Percentiles rank a stretch among this genome's conserved stretches.
Conservation (phyloP, 2,113 vertebrate genomes). For the Zosterops hypoxanthus region DNA sequence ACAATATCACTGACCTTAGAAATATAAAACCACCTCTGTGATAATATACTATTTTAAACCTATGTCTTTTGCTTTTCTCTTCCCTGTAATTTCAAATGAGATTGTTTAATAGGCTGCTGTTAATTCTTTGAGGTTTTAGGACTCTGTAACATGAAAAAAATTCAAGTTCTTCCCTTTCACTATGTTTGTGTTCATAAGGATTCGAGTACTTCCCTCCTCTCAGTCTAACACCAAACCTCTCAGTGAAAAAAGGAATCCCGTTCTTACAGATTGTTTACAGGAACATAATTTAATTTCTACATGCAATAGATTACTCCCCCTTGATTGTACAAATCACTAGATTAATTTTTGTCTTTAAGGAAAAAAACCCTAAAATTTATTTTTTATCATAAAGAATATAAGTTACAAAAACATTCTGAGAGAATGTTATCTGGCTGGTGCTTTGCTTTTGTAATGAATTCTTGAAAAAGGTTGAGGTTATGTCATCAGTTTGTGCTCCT, state of each 20-base stretch:
- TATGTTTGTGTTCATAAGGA: background rate
- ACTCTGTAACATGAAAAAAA: background rate
- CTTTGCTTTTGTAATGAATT: background rate
- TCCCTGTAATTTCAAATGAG: background rate
- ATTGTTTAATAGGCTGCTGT: background rate
- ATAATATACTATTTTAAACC: background rate
- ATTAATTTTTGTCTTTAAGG: background rate
- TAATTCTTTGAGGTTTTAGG: background rate
- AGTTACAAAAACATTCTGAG: background rate
- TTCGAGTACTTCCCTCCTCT: background rate
- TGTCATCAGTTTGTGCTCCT: background rate
- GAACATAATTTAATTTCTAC: background rate
- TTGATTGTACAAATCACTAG: background rate
- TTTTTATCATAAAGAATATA: background rate
- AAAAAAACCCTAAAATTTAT: background rate
- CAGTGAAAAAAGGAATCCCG: background rate
- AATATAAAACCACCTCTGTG: background rate
- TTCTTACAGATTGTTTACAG: background rate
- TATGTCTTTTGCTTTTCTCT: background rate
- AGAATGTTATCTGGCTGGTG: background rate
- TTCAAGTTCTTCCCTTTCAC: background rate
- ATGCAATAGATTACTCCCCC: background rate
- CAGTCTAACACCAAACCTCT: background rate
- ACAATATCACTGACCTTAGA: background rate
- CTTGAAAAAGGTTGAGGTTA: background rate